Evolutionary conservation across 1,140 invertebrate species (phyloP).

Genomic region (Drosophila gunungcola): DNA sequence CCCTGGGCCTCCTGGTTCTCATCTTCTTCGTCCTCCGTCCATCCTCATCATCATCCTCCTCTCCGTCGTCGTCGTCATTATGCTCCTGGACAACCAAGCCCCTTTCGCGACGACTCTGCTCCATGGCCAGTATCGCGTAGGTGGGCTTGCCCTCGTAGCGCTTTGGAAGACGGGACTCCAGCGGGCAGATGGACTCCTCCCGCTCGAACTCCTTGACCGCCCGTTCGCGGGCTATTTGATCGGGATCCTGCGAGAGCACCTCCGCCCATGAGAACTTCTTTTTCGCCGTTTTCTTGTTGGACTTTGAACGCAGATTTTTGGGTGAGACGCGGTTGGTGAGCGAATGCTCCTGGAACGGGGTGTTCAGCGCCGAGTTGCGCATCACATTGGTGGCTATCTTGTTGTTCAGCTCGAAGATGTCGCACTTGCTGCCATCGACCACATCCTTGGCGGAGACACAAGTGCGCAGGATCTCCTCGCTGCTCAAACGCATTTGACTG

Average conservation of each 20-base stretch:
- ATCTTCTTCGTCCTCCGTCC: constrained; percentile 10
- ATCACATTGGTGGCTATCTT: constrained; percentile 51
- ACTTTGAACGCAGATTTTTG: constrained; percentile 84
- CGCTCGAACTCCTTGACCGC: constrained; percentile 84
- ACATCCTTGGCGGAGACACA: constrained; percentile 64
- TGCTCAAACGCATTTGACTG: constrained; percentile 86
- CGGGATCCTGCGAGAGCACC: constrained; percentile 80
- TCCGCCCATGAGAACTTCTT: constrained; percentile 84
- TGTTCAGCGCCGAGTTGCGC: constrained; percentile 51
- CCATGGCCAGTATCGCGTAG: constrained; percentile 78
- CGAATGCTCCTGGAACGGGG: constrained; percentile 78
- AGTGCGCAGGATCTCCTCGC: constrained; percentile 65
- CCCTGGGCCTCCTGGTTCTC: constrained; percentile 13
- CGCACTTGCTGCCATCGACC: constrained; percentile 64
- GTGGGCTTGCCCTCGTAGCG: constrained; percentile 79
- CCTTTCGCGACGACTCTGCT: constrained; percentile 67
- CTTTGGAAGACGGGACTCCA: constrained; percentile 61
- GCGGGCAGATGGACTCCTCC: constrained; percentile 71
- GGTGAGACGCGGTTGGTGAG: constrained; percentile 83
- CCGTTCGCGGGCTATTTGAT: constrained; percentile 83
- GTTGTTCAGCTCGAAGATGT: constrained; percentile 77
- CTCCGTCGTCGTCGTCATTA: constrained; percentile 23
- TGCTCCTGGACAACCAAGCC: constrained; percentile 64
- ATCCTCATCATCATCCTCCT: constrained; percentile 18
- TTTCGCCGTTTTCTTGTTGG: constrained; percentile 70